These are phyloP conservation scores for Silurus aristotelis DNA, from an alignment of 2,797 vertebrate genomes.

Conservation along the genomic window DNA sequence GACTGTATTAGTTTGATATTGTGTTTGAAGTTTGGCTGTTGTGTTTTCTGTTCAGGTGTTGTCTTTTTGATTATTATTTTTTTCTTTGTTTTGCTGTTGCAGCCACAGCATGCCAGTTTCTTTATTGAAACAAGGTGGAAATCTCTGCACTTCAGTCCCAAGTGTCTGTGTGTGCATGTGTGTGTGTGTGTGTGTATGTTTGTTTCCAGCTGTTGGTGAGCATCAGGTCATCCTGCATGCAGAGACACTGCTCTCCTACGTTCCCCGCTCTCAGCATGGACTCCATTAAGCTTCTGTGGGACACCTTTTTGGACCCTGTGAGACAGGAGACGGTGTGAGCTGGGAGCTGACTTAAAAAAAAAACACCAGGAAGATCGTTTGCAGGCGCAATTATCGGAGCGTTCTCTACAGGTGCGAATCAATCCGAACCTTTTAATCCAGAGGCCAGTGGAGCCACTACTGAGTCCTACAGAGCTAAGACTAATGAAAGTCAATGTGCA, in stretches of 20 bases:
- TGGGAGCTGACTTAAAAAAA: constrained; percentile 18
- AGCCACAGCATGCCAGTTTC: neutral
- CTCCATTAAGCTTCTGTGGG: constrained; percentile 72
- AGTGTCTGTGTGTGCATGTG: neutral
- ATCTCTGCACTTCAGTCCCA: neutral
- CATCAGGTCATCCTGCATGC: constrained; percentile 70
- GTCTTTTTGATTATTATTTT: neutral
- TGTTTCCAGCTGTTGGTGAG: constrained; percentile 66
- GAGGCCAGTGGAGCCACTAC: constrained; percentile 62
- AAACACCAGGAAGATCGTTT: constrained; percentile 32
- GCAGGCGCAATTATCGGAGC: constrained; percentile 63
- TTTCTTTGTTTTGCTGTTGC: neutral
- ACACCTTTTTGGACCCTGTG: constrained; percentile 63
- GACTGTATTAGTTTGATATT: too few relatives aligned
- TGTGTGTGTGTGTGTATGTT: neutral
- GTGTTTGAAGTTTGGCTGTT: neutral
- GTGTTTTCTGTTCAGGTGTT: neutral
- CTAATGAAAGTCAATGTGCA: constrained; percentile 70
- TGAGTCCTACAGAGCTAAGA: constrained; percentile 63
- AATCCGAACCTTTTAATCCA: constrained; percentile 76
- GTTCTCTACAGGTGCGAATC: constrained; percentile 76
- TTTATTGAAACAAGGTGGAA: neutral
- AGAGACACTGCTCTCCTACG: constrained; percentile 63
- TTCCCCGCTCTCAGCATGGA: constrained; percentile 61
- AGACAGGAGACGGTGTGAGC: constrained; percentile 26